phyloP scores from a whole-genome alignment of 1,140 invertebrate genomes.

The Homalodisca vitripennis region DNA sequence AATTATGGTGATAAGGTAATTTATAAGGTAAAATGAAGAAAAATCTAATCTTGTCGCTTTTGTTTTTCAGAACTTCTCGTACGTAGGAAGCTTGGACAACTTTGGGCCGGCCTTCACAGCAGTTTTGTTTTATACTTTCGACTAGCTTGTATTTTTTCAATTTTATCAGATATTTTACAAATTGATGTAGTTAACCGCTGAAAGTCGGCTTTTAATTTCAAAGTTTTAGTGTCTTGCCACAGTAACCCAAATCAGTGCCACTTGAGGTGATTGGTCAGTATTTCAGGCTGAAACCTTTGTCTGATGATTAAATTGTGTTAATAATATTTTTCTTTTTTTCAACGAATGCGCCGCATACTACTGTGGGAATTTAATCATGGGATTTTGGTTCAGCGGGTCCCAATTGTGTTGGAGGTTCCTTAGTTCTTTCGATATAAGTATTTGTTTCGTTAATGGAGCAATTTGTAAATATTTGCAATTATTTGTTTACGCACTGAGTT shows the following conservation, averaged over 20 bases:
- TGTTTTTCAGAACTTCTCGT: not conserved
- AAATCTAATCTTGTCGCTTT: too few species aligned
- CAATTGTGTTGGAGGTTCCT: not conserved
- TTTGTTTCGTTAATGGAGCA: not conserved
- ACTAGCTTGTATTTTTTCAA: not conserved
- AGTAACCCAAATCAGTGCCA: too few species aligned
- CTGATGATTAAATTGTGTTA: not conserved
- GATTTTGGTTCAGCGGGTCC: not conserved
- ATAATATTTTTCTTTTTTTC: not conserved
- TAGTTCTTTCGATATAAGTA: not conserved
- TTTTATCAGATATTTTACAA: not conserved
- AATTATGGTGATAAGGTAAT: too few species aligned
- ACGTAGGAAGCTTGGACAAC: not conserved
- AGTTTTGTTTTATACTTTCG: not conserved
- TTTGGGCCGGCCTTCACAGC: not conserved
- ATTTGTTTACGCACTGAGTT: too few species aligned
- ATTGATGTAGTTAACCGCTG: not conserved
- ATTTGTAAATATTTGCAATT: conserved; percentile 12
- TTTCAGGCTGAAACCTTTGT: not conserved
- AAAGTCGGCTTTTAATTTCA: too few species aligned
- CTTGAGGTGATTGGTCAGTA: too few species aligned
- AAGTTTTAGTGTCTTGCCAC: too few species aligned
- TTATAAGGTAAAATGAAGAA: too few species aligned
- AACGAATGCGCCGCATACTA: too few species aligned
- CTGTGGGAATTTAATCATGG: not conserved